These are phyloP conservation scores for Acanthoscelides obtectus DNA, from an alignment of 2,888 invertebrate genomes.

Conservation along the genomic window DNA sequence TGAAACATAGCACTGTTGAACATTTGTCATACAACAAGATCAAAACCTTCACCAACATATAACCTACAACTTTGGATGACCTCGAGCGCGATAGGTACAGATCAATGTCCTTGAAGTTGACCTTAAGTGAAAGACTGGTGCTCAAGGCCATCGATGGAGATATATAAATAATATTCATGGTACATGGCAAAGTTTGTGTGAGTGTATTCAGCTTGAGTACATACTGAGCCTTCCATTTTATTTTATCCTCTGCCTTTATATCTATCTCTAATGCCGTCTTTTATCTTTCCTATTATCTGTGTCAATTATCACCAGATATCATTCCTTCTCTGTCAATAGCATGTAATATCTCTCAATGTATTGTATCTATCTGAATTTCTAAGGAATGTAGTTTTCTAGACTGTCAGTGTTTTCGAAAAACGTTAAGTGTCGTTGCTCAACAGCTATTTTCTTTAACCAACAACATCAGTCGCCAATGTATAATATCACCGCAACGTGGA, in stretches of 20 bases:
- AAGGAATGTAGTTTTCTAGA: conserved; percentile 34
- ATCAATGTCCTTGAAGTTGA: too few relatives aligned
- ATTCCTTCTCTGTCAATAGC: conserved; percentile 34
- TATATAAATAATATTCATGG: too few relatives aligned
- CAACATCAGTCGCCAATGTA: background rate
- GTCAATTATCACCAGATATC: conserved; percentile 40
- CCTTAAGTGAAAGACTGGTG: too few relatives aligned
- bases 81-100: too few relatives aligned
- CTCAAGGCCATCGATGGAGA: too few relatives aligned
- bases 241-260: background rate
- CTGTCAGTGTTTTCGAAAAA: conserved; percentile 38
- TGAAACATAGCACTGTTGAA: too few relatives aligned
- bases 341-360: conserved; percentile 27
- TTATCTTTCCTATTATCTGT: conserved; percentile 33
- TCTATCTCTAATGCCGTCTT: background rate
- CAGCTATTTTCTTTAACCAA: conserved; percentile 9
- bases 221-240: background rate
- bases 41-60: too few relatives aligned
- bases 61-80: too few relatives aligned
- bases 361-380: conserved; percentile 32
- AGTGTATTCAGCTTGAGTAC: background rate
- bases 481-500: background rate
- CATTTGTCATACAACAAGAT: too few relatives aligned
- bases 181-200: background rate
- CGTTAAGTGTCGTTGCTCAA: conserved; percentile 49